Base-by-base conservation (phyloP, 2,113 vertebrate species). In the Dromaius novaehollandiae region DNA sequence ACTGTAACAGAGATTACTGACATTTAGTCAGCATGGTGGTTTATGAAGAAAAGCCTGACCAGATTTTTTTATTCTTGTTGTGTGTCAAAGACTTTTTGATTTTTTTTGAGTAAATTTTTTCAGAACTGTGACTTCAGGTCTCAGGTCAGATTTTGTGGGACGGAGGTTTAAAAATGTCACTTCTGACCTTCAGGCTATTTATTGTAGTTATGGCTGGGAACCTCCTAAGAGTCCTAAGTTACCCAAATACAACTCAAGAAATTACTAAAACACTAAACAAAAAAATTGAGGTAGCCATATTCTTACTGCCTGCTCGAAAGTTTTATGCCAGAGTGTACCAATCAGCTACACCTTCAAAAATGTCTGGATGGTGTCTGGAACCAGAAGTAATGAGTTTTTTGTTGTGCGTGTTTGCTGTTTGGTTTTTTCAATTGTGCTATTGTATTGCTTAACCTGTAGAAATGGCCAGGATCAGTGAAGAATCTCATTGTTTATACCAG, bases 1-100 rank as follows among this genome's bases (percentile, higher is more conserved):
- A n/a, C 80, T 89, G 96, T 90, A 92, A 89, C 94, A 87, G 96
- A 92, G 60, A 80, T 95, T 88, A 66, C 88, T 97, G 92, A 65
- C 53, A 68, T 82, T 96, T 95, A 91, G 88, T 96, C 96, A 93
- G 64, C 61, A 16, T 51, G 76, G 14, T 91, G 56, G 61, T 89
- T 95, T 95, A 76, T 61, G 78, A 76, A 89, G 84, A 82, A 92
- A 91, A 81, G 36, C 51, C 20, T 71, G 84, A 93, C 82, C 60
- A 53, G 64, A 40, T 91, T 89, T 95, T 92, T 92, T 93, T 48
- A 24, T 93, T 88, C 63, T 94, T 82, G 11, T 80, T 94, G 51
- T 80, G 48, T 80, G 48, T 89, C 81, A n/a, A 90, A 75, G 53
- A 50, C 56, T 70, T 28, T n/a, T 38, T 38, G 38, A 38, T 38